phyloP scores from a whole-genome alignment of 2,113 vertebrate species.

The Gopherus flavomarginatus region DNA sequence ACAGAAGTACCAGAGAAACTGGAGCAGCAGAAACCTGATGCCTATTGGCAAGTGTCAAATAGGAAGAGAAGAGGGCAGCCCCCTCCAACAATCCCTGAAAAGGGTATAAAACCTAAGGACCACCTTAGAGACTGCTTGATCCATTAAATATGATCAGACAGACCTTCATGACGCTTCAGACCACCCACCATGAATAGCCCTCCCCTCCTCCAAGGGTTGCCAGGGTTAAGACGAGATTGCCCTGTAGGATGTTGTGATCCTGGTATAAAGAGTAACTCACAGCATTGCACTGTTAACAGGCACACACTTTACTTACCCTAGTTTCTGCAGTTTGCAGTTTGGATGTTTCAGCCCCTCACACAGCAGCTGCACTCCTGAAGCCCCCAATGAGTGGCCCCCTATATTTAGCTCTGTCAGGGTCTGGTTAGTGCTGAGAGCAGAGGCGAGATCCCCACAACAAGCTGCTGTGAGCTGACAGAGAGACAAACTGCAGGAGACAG shows the following conservation, averaged over 20 bases:
- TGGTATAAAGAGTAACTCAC: neutral
- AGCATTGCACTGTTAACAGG: neutral
- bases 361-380: neutral
- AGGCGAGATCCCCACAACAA: constrained; percentile 9
- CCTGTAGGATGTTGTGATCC: neutral
- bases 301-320: constrained; percentile 32
- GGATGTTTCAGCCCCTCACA: constrained; percentile 40
- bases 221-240: too few relatives aligned
- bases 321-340: constrained; percentile 42
- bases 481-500: constrained; percentile 34
- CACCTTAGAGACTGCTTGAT: too few relatives aligned
- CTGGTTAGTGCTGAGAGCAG: neutral
- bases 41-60: too few relatives aligned
- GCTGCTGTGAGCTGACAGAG: neutral
- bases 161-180: too few relatives aligned
- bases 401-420: constrained; percentile 23
- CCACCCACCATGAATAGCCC: too few relatives aligned
- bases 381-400: constrained; percentile 20
- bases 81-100: too few relatives aligned
- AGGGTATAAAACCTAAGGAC: too few relatives aligned
- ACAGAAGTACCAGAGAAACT: too few relatives aligned
- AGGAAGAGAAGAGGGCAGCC: too few relatives aligned
- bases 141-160: too few relatives aligned
- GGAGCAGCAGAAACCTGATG: too few relatives aligned
- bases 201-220: too few relatives aligned